Evolutionary conservation across 2,888 invertebrate species (phyloP).

Genomic region (Oscheius sp.): DNA sequence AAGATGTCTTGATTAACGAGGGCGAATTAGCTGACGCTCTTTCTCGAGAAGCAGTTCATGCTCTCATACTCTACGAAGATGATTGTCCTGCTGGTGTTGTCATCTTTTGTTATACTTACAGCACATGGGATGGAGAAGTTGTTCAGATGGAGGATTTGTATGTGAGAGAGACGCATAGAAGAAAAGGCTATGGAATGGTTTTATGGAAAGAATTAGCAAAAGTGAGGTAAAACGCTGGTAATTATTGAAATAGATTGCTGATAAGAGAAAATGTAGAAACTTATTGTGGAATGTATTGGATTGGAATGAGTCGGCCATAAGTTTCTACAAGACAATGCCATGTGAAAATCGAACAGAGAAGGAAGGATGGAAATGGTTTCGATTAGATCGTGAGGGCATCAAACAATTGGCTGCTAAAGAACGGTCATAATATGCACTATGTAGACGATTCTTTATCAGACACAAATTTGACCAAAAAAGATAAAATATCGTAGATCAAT

Average conservation of each 20-base stretch:
- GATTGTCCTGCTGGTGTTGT: neutral
- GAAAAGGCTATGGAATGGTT: slow-evolving; percentile 12
- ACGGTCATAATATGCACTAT: no score
- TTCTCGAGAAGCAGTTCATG: neutral
- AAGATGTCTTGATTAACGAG: neutral
- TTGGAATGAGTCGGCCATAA: slow-evolving; percentile 5
- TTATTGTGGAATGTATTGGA: slow-evolving; percentile 6
- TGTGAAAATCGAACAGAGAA: neutral
- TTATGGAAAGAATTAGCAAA: slow-evolving; percentile 8
- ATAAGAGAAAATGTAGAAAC: neutral
- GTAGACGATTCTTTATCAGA: no score
- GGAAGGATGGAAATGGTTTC: slow-evolving; percentile 10
- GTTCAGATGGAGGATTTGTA: slow-evolving; percentile 13
- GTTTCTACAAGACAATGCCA: slow-evolving; percentile 4
- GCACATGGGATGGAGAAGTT: slow-evolving; percentile 4
- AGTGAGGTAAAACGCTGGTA: neutral
- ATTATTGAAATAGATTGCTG: no score
- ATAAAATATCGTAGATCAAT: neutral
- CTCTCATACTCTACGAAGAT: neutral
- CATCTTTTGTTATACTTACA: slow-evolving; percentile 9
- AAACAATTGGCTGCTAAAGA: neutral
- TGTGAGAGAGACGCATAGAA: slow-evolving; percentile 6
- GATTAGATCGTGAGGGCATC: neutral
- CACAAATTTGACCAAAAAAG: neutral
- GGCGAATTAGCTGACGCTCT: neutral